Conservation (phyloP, 2,113 vertebrate species). For the Daphoenositta chrysoptera region DNA sequence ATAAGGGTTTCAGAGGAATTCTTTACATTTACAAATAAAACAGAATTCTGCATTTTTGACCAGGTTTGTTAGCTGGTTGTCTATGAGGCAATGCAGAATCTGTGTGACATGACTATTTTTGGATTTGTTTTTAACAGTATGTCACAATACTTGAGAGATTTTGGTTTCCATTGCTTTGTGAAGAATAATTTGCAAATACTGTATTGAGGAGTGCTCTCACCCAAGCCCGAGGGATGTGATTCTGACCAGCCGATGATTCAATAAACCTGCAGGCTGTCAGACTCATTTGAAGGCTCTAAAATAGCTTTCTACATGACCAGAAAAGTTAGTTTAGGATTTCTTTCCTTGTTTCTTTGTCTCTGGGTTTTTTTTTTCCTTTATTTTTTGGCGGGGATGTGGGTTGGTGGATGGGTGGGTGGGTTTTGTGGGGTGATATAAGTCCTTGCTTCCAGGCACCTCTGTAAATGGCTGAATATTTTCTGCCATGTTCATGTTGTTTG, state of each 20-base stretch:
- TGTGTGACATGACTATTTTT: neutral
- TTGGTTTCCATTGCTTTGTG: neutral
- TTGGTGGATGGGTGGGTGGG: neutral
- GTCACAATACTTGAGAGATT: neutral
- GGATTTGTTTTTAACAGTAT: neutral
- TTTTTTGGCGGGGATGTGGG: neutral
- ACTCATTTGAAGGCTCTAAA: neutral
- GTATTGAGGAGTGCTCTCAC: neutral
- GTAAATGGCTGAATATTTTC: neutral
- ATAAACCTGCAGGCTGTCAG: neutral
- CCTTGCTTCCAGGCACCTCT: neutral
- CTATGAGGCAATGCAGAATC: neutral
- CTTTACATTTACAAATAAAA: neutral
- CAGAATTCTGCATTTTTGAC: neutral
- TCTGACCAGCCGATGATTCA: neutral
- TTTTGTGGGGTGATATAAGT: neutral
- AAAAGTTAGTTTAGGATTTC: neutral
- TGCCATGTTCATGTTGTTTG: neutral
- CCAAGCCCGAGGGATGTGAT: neutral
- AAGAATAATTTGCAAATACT: neutral
- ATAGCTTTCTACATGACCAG: neutral
- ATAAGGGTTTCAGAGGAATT: neutral
- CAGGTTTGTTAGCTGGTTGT: neutral
- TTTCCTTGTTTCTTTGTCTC: neutral
- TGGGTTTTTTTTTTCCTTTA: neutral